Evolutionary conservation across 2,113 vertebrate genomes (phyloP).

Genomic region (Marcusenius ussheri): DNA sequence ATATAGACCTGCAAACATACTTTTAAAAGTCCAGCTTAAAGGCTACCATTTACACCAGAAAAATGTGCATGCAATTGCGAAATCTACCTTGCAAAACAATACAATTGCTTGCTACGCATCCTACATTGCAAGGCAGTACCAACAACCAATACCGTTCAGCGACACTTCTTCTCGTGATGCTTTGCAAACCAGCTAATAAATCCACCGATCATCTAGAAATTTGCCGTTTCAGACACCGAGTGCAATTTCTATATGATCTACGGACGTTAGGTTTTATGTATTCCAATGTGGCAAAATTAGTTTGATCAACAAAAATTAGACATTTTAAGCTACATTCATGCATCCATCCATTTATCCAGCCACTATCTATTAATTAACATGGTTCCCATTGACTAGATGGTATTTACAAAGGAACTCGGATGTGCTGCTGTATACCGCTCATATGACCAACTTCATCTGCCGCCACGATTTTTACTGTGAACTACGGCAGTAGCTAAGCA

Average conservation of each 20-base stretch:
- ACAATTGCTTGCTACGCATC: neutral
- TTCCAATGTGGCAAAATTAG: neutral
- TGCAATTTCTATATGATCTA: neutral
- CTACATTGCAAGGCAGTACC: neutral
- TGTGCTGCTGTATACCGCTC: neutral
- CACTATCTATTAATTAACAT: neutral
- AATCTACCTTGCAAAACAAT: neutral
- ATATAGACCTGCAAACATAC: neutral
- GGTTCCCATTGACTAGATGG: neutral
- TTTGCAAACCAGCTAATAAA: neutral
- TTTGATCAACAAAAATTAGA: neutral
- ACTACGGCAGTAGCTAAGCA: neutral
- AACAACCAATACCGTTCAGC: neutral
- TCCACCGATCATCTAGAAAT: neutral
- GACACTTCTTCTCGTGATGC: neutral
- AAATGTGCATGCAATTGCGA: neutral
- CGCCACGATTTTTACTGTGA: neutral
- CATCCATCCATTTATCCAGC: neutral
- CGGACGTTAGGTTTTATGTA: neutral
- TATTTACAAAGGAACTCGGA: neutral
- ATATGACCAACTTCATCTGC: neutral
- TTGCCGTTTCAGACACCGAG: neutral
- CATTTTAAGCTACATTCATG: neutral
- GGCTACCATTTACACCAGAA: neutral
- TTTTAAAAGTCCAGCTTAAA: neutral